Percentiles rank a stretch among this genome's conserved stretches.
These are phyloP conservation scores for Loxodonta africana DNA, from an alignment of 2,113 vertebrate genomes.

Conservation along the genomic window DNA sequence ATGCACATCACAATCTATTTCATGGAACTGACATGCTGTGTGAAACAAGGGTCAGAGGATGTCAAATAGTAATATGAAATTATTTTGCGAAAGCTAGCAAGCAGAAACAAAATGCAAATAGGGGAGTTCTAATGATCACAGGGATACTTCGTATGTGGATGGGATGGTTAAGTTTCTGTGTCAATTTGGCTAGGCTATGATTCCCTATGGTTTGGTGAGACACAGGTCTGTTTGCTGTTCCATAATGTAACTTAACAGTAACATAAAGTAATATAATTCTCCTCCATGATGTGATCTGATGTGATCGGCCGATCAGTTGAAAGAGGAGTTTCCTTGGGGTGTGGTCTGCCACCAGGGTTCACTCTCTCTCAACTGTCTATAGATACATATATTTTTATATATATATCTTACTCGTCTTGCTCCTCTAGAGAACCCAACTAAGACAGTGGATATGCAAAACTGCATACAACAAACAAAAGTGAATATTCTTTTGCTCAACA, in stretches of 20 bases:
- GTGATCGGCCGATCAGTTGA: not conserved
- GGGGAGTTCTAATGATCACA: not conserved
- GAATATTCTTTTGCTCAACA: not conserved
- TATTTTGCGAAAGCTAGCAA: not conserved
- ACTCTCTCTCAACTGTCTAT: not conserved
- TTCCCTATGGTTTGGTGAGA: not conserved
- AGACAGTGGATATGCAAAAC: not conserved
- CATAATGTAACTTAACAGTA: not conserved
- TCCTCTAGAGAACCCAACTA: too few species aligned
- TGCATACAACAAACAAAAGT: not conserved
- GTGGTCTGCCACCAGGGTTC: not conserved
- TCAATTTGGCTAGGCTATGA: not conserved
- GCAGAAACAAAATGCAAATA: not conserved
- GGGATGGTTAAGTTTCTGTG: not conserved
- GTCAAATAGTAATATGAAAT: not conserved
- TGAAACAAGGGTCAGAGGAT: constrained; percentile 23
- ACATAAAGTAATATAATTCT: not conserved
- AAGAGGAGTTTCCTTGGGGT: not conserved
- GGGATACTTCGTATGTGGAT: not conserved
- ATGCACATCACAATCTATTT: constrained; percentile 30
- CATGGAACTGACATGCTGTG: not conserved
- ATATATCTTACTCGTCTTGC: too few species aligned
- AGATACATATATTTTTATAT: too few species aligned
- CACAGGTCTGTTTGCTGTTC: not conserved
- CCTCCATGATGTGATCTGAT: not conserved